These are phyloP conservation scores for Brachypalpus laphriformis DNA, from an alignment of 2,888 invertebrate genomes.

Conservation along the genomic window DNA sequence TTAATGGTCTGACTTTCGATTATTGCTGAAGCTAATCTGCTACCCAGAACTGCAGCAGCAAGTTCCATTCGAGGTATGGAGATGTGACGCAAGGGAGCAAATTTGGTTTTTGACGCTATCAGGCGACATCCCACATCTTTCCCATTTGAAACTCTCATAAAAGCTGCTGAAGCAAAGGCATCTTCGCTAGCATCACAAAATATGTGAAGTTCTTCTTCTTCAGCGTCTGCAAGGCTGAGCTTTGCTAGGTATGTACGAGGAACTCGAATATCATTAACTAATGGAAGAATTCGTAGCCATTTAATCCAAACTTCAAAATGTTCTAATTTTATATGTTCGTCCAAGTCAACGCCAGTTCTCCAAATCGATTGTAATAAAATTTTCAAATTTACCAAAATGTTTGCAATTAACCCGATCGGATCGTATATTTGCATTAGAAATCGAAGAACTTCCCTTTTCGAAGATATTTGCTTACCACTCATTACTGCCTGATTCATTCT, in stretches of 20 bases:
- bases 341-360: slow-evolving; percentile 33
- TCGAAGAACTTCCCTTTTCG: slow-evolving; percentile 72
- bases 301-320: slow-evolving; percentile 16
- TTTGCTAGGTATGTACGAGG: slow-evolving; percentile 10
- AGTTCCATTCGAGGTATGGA: slow-evolving; percentile 55
- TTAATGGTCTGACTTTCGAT: slow-evolving; percentile 24
- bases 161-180: slow-evolving; percentile 17
- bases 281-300: not conserved
- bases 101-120: slow-evolving; percentile 46
- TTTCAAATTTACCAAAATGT: slow-evolving; percentile 43
- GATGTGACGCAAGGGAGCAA: slow-evolving; percentile 39
- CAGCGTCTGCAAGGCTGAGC: not conserved
- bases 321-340: slow-evolving; percentile 17
- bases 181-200: slow-evolving; percentile 34
- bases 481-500: slow-evolving; percentile 37
- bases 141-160: slow-evolving; percentile 20
- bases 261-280: slow-evolving; percentile 10
- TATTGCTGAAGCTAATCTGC: slow-evolving; percentile 13
- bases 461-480: slow-evolving; percentile 60
- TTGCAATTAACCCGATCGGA: no score
- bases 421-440: no score
- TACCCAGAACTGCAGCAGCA: slow-evolving; percentile 35
- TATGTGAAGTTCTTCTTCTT: not conserved
- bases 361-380: slow-evolving; percentile 43
- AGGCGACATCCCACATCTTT: slow-evolving; percentile 17